A percentile compares a stretch with the other conserved stretches of the same genome.
Evolutionary conservation across 2,888 invertebrate species (phyloP).

Genomic region (Diarsia brunnea): DNA sequence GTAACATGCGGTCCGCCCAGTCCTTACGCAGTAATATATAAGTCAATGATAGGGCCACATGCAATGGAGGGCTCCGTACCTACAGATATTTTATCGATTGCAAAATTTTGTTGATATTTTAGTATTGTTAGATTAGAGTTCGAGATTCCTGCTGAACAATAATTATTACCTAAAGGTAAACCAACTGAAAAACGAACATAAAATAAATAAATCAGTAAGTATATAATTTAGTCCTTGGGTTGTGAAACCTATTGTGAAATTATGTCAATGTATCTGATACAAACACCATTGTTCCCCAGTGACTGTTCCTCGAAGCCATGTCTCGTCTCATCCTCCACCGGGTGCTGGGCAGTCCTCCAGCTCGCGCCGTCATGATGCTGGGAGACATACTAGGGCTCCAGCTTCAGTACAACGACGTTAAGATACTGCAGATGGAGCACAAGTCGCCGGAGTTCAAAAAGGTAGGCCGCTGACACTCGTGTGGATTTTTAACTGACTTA

Average conservation of each 20-base stretch:
- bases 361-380: conserved; percentile 75
- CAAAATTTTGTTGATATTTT: too few species aligned
- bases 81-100: too few species aligned
- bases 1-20: too few species aligned
- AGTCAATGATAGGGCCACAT: too few species aligned
- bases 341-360: conserved; percentile 73
- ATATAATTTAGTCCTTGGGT: background rate
- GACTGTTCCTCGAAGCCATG: conserved; percentile 48
- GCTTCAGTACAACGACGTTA: conserved; percentile 70
- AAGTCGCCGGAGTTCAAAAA: conserved; percentile 69
- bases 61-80: too few species aligned
- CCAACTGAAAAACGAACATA: background rate
- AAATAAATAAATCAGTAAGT: background rate
- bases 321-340: conserved; percentile 71
- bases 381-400: conserved; percentile 69
- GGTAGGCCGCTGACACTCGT: conserved; percentile 55
- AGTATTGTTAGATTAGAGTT: too few species aligned
- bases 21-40: too few species aligned
- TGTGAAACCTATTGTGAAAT: background rate
- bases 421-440: conserved; percentile 70
- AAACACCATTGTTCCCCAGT: conserved; percentile 8
- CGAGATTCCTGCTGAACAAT: background rate
- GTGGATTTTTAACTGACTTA: background rate
- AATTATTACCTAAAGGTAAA: background rate
- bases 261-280: background rate